Evolutionary conservation across 1,140 invertebrate species (phyloP), one percentile per base, ranked within the genome.

Genomic region (Tigriopus japonicus): DNA sequence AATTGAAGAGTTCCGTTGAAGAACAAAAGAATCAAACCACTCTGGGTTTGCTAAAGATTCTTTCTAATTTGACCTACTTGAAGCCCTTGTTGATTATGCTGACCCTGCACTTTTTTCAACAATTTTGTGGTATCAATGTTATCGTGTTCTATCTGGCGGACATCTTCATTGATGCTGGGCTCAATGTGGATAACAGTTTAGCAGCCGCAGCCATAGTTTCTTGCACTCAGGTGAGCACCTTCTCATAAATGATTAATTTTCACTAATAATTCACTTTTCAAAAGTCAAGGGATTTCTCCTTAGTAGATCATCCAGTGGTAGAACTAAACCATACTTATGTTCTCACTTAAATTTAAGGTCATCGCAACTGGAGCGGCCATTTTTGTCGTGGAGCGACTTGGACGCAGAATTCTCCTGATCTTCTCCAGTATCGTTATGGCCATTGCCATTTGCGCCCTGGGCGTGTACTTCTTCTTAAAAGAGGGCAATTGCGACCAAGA

Each of bases 121-220:
- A 84, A 66, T 83, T 81, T 73, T 81, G 80, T 40, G 82, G 82
- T 0, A 79, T 83, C 1, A 84, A 87, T 65, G 81, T 81, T 1
- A 75, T 87, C 17, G 85, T 85, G n/a, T 87, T 86, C 65, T 86
- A 86, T 64, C 9, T 35, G 28, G 28, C 28, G 6, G 77, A 82
- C 62, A 82, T 87, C 3, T 85, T 86, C 69, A 70, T 79, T 66
- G 72, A 69, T 60, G 71, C 72, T 52, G 70, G 70, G 24, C 60
- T 42, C 17, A 7, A 19, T 49, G 35, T 66, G 1, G 49, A 55
- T 53, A n/a, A 64, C 2, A 55, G 54, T 15, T 23, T 60, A 13
- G 63, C 63, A 7, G 60, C 73, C 40, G 70, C 74, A 28, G 64
- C 74, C 19, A 65, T 76, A 52, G 74, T 35, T 71, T n/a, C 63